Evolutionary conservation across 2,113 vertebrate species (phyloP), one percentile per base, ranked within the genome.

Genomic region (Microcebus ravelobensis): DNA sequence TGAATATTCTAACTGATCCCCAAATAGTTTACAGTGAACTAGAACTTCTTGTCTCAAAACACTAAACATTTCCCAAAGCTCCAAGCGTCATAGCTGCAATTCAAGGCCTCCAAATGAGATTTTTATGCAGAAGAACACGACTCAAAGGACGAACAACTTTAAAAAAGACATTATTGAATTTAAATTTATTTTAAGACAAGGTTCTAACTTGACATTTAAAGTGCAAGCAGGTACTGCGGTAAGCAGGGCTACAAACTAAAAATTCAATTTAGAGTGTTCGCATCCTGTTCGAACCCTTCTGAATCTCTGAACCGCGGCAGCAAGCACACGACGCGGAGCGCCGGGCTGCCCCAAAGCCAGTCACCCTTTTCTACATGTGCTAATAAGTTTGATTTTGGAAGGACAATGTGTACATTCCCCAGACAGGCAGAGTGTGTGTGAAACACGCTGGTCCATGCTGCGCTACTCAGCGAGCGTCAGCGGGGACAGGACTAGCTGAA

Each of bases 301-400:
- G 80, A 98, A 97, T 96, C 98, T 98, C 94, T 97, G 97, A 98
- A 98, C 98, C 94, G 76, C 94, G 96, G 97, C 98, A 96, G 97
- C 92, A 31, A 14, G 57, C 97, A 94, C 14, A 94, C 97, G 96
- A 93, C 98, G 95, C 4, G 14, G 98, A 97, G 97, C 15, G 92
- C 80, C 90, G 93, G 34, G 97, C 96, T 98, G 98, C 98, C 98
- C 98, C 97, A 96, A 98, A 98, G 99, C 98, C 98, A 98, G 98
- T 99, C 99, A 99, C 99, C 99, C 98, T 98, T 98, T 98, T 98
- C 98, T 98, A 98, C 98, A 98, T 98, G 98, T 98, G 98, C 98
- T 99, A 99, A 99, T 99, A 98, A 98, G 98, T 98, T 98, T 98
- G 98, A 99, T 98, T 98, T 98, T 99, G 98, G 98, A 99, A 98